A percentile compares a stretch with the other conserved stretches of the same genome.
Conservation (phyloP, 2,888 invertebrate species). For the Chrysolina americana region DNA sequence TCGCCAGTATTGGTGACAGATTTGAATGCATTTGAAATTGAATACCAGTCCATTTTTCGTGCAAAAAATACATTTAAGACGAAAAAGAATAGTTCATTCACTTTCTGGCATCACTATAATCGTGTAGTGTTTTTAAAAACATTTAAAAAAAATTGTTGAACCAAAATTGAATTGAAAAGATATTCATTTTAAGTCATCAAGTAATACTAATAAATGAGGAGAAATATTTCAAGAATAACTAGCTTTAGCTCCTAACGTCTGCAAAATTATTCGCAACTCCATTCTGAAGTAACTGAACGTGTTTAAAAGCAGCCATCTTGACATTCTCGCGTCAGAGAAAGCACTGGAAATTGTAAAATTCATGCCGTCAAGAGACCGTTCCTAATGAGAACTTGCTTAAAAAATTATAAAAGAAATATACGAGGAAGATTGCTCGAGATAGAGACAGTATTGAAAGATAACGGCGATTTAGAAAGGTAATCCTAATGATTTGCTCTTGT, state of each 20-base stretch:
- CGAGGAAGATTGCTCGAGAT: not conserved
- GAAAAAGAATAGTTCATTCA: too few species aligned
- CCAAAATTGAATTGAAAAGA: too few species aligned
- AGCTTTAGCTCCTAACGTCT: too few species aligned
- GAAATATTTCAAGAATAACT: not conserved
- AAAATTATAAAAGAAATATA: conserved; percentile 24
- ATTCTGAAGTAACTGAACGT: not conserved
- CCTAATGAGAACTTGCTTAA: conserved; percentile 21
- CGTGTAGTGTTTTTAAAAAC: too few species aligned
- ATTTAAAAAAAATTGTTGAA: too few species aligned
- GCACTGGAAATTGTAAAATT: conserved; percentile 14
- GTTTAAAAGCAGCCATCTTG: conserved; percentile 3
- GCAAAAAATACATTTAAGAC: too few species aligned
- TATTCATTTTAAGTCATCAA: too few species aligned
- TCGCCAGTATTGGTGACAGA: too few species aligned
- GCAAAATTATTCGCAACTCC: not conserved
- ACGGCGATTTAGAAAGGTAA: conserved; percentile 13
- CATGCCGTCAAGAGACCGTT: not conserved
- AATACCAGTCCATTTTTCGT: too few species aligned
- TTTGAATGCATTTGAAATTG: too few species aligned
- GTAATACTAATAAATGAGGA: too few species aligned
- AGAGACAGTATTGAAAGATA: not conserved
- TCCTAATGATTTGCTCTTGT: not conserved
- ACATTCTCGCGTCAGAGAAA: not conserved
- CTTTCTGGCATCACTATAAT: too few species aligned